A percentile compares a stretch with the other conserved stretches of the same genome.
phyloP scores from a whole-genome alignment of 2,113 vertebrate species.

The Nanorana parkeri region DNA sequence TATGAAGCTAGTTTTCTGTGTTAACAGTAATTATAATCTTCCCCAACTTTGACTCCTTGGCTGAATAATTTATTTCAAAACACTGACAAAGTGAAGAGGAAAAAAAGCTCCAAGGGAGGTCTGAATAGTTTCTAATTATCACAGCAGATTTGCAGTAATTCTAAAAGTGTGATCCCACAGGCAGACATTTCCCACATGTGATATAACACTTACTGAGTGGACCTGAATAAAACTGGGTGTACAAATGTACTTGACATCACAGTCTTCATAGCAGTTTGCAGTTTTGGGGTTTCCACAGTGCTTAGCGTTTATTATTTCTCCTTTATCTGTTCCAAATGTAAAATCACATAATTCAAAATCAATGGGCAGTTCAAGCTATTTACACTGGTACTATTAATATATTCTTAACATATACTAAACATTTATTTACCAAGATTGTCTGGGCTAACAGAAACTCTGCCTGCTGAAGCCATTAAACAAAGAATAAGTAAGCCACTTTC shows the following conservation, averaged over 20 bases:
- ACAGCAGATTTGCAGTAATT: slow-evolving; percentile 49
- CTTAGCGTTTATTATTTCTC: neutral
- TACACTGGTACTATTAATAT: neutral
- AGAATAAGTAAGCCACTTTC: too few species aligned
- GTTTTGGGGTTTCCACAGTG: neutral
- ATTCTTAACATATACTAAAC: neutral
- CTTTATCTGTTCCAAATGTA: slow-evolving; percentile 9
- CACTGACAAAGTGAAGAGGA: slow-evolving; percentile 15
- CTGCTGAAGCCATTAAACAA: too few species aligned
- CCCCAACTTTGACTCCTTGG: neutral
- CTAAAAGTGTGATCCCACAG: slow-evolving; percentile 44
- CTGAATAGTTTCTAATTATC: slow-evolving; percentile 51
- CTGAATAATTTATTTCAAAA: slow-evolving; percentile 41
- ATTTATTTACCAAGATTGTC: too few species aligned
- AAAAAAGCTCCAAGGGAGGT: slow-evolving; percentile 22
- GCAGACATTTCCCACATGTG: slow-evolving; percentile 37
- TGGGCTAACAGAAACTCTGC: too few species aligned
- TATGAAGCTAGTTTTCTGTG: neutral
- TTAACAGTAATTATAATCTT: slow-evolving; percentile 39
- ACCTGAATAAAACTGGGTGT: slow-evolving; percentile 23
- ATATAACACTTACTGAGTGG: slow-evolving; percentile 42
- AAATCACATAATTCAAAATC: neutral
- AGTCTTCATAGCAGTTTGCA: slow-evolving; percentile 14
- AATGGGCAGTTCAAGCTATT: neutral
- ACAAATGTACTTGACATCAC: slow-evolving; percentile 12